Evolutionary conservation across 2,888 invertebrate genomes (phyloP), one percentile per base, ranked within the genome.

Genomic region (Crematogaster levior): DNA sequence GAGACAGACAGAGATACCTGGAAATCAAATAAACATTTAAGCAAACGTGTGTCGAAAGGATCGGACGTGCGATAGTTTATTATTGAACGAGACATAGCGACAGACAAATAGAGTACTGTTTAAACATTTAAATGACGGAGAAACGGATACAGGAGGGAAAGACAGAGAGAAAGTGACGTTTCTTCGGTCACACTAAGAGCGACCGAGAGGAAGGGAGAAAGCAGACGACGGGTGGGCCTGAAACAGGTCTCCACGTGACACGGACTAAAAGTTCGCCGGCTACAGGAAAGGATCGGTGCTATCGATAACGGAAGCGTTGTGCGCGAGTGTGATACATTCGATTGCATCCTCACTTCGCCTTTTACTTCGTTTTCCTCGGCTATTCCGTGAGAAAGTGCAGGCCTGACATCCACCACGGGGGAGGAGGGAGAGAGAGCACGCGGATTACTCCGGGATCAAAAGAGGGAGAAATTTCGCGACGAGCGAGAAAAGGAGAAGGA

Each of bases 161-260:
- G n/a, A 75, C 48, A 66, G 61, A 84, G 73, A 72, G 84, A 77
- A 82, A 79, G 83, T 83, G 86, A 80, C 60, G 60, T 65, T 72
- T 81, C 60, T 21, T 51, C 56, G 53, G 43, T 43, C 66, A 21
- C 40, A 40, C 30, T 30, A 48, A 51, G 74, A 40, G 81, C 43
- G 66, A 58, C 43, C 37, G 46, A 65, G 81, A 70, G 56, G 60
- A 30, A 53, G 63, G 27, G 65, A 75, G 81, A 60, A 75, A 75
- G 82, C 80, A 43, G 30, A 61, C 60, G 60, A 82, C 30, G 58
- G 24, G 72, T 43, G 58, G 27, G 51, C 34, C 46, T 58, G 43
- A 70, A 43, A 75, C 63, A n/a, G 74, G 58, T 72, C 79, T 75
- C 70, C 56, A 84, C 84, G 86, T 84, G 86, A 85, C 84, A 60